Base-by-base conservation (phyloP, 2,797 vertebrate genomes). In the Pelobates cultripes region DNA sequence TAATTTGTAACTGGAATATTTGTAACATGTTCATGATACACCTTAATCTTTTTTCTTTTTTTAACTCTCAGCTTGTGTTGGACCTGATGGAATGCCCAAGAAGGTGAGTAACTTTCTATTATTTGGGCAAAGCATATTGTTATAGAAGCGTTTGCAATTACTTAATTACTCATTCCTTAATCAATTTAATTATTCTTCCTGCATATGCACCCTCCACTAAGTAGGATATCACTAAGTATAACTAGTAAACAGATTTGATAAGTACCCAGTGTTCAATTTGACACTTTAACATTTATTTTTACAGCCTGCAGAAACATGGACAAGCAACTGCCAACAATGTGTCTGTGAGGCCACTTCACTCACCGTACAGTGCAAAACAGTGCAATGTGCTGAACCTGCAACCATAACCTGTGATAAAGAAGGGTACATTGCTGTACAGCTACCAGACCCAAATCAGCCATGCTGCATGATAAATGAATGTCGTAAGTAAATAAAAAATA, bases 291-390 rank as follows among this genome's bases (percentile, higher is more conserved):
- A n/a, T 57, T 75, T 43, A n/a, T n/a, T 70, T 81, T 42, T 53
- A 57, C 47, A 82, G 89, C 85, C 85, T 81, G 92, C 94, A 86
- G 94, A 94, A 87, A 87, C 7, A 0, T 93, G 97, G 91, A 87
- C 87, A 67, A 88, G 87, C 86, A 90, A 93, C 77, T 99, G 97
- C 78, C 93, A 92, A 86, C 88, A 93, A 55, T 99, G 97, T 40
- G 43, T 60, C 9, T 81, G 79, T 53, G 79, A 81, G 43, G n/a
- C 57, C 4, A 81, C 75, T 28, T 76, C 80, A 40, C 80, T 81
- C 42, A 76, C 73, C 43, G 80, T 81, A 4, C 80, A 75, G 55
- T 81, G 79, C 13, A 9, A 42, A 9, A 86, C 86, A 4, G 93
- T 90, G 15, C 3, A 47, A 8, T 99, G 97, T 73, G 77, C 91